Evolutionary conservation across 2,797 vertebrate genomes (phyloP).

Genomic region (Acanthornis magna): DNA sequence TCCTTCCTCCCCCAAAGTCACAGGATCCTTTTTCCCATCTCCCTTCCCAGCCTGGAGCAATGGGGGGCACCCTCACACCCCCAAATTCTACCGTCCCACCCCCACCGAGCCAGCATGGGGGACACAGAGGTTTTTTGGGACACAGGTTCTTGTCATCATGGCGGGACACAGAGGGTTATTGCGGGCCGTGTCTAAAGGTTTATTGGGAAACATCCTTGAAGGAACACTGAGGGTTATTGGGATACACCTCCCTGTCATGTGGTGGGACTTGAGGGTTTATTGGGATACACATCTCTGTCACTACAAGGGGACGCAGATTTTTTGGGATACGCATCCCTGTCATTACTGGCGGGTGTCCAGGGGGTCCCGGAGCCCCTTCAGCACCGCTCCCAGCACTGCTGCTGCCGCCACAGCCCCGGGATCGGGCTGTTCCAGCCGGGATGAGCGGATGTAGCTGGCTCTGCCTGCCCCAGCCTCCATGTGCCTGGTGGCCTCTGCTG

Average conservation of each 20-base stretch:
- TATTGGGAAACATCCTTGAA: background rate
- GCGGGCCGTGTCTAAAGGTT: background rate
- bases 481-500: conserved; percentile 84
- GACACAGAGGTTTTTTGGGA: background rate
- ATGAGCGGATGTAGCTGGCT: conserved; percentile 88
- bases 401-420: conserved; percentile 87
- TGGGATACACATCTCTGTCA: background rate
- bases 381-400: conserved; percentile 79
- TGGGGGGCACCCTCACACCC: rapidly evolving
- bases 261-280: rapidly evolving
- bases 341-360: background rate
- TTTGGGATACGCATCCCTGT: background rate
- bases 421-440: conserved; percentile 82
- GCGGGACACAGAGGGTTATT: background rate
- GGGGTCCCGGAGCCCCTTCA: conserved; percentile 67
- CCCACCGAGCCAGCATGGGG: background rate
- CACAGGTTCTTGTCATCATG: background rate
- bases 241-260: background rate
- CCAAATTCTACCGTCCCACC: rapidly evolving
- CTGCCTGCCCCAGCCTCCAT: conserved; percentile 87
- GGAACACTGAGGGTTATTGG: background rate
- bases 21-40: background rate
- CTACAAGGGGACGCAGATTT: background rate
- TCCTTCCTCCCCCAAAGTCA: background rate
- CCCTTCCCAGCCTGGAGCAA: background rate